phyloP scores from a whole-genome alignment of 2,888 invertebrate species.

The Tholera decimalis region DNA sequence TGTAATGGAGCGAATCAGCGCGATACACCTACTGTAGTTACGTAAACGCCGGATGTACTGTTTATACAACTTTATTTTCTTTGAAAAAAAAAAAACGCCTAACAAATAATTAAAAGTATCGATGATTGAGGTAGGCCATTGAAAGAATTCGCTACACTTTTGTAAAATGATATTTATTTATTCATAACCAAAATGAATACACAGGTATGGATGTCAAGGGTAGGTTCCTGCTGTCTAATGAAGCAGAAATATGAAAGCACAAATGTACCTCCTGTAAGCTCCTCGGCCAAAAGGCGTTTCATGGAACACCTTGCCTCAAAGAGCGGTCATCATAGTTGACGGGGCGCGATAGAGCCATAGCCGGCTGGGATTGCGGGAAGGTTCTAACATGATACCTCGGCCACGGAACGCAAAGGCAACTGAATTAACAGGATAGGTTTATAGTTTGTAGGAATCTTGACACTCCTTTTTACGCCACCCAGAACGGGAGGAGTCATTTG shows the following conservation, averaged over 20 bases:
- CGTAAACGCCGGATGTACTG: slow-evolving; percentile 12
- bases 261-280: not conserved
- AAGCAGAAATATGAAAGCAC: not conserved
- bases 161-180: too few relatives aligned
- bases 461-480: too few relatives aligned
- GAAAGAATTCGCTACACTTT: not conserved
- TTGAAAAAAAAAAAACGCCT: not conserved
- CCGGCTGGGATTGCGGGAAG: too few relatives aligned
- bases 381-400: too few relatives aligned
- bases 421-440: too few relatives aligned
- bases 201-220: too few relatives aligned
- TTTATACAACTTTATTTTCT: slow-evolving; percentile 4
- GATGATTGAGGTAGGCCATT: not conserved
- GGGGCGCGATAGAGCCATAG: too few relatives aligned
- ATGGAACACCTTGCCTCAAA: not conserved
- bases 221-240: not conserved
- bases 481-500: too few relatives aligned
- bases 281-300: not conserved
- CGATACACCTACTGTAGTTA: slow-evolving; percentile 26
- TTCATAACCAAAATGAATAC: too few relatives aligned
- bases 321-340: too few relatives aligned
- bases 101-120: not conserved
- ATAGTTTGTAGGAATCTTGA: too few relatives aligned
- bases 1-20: slow-evolving; percentile 31
- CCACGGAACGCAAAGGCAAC: too few relatives aligned